Percentiles rank a stretch among this genome's conserved stretches.
These are phyloP conservation scores for Bufotes viridis DNA, from an alignment of 2,797 vertebrate genomes.

Conservation along the genomic window DNA sequence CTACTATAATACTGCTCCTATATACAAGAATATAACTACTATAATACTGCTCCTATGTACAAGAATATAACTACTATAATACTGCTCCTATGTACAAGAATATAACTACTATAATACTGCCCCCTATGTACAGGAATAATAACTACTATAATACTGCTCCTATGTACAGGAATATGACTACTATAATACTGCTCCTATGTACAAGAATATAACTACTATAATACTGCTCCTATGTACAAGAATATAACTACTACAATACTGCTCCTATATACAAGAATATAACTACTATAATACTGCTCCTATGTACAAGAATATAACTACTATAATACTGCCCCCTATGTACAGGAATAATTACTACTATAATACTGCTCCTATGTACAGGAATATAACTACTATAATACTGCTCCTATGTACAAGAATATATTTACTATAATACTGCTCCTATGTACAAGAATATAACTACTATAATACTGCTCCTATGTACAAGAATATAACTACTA, in stretches of 20 bases:
- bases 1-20: too few species aligned
- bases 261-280: too few species aligned
- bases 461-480: slow-evolving; percentile 8
- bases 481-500: slow-evolving; percentile 9
- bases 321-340: background rate
- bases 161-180: background rate
- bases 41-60: slow-evolving; percentile 6
- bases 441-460: background rate
- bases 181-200: slow-evolving; percentile 5
- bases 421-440: background rate
- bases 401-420: background rate
- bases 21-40: background rate
- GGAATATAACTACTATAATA: slow-evolving; percentile 23
- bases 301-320: too few species aligned
- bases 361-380: background rate
- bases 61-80: slow-evolving; percentile 17
- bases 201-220: slow-evolving; percentile 8
- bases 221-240: background rate
- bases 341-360: slow-evolving; percentile 12
- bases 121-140: background rate
- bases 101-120: slow-evolving; percentile 3
- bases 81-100: background rate
- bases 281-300: too few species aligned
- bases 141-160: slow-evolving; percentile 9
- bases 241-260: background rate